Evolutionary conservation across 2,113 vertebrate genomes (phyloP).

Genomic region (Amphiprion ocellaris): DNA sequence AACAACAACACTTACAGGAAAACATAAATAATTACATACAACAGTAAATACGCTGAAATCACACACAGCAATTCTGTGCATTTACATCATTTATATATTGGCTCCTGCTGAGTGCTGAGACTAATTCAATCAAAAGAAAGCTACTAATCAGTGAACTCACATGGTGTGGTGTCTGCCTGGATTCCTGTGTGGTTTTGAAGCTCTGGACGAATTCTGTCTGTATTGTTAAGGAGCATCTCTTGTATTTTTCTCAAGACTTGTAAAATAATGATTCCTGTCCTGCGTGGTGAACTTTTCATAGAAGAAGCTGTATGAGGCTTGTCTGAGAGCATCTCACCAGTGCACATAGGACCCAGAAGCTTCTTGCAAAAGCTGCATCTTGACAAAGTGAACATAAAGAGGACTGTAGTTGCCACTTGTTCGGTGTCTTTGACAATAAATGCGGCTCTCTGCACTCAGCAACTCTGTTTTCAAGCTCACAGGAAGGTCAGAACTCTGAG

Average conservation of each 20-base stretch:
- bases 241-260: conserved; percentile 48
- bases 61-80: conserved; percentile 3
- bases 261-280: conserved; percentile 43
- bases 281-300: conserved; percentile 61
- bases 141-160: conserved; percentile 14
- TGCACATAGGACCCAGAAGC: conserved; percentile 63
- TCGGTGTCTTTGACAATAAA: conserved; percentile 70
- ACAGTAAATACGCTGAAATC: background rate
- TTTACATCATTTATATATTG: background rate
- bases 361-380: conserved; percentile 41
- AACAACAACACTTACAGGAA: background rate
- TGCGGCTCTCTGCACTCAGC: conserved; percentile 38
- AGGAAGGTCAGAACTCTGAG: conserved; percentile 56
- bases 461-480: conserved; percentile 36
- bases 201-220: conserved; percentile 22
- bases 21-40: background rate
- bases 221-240: conserved; percentile 14
- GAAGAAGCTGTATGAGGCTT: conserved; percentile 65
- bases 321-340: conserved; percentile 57
- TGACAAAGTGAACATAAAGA: conserved; percentile 32
- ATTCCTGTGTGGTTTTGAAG: background rate
- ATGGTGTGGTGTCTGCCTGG: conserved; percentile 1
- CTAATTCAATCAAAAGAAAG: conserved; percentile 22
- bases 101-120: background rate
- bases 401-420: conserved; percentile 61